Base-by-base conservation (phyloP, 2,113 vertebrate genomes). In the Brevimyrus niger region DNA sequence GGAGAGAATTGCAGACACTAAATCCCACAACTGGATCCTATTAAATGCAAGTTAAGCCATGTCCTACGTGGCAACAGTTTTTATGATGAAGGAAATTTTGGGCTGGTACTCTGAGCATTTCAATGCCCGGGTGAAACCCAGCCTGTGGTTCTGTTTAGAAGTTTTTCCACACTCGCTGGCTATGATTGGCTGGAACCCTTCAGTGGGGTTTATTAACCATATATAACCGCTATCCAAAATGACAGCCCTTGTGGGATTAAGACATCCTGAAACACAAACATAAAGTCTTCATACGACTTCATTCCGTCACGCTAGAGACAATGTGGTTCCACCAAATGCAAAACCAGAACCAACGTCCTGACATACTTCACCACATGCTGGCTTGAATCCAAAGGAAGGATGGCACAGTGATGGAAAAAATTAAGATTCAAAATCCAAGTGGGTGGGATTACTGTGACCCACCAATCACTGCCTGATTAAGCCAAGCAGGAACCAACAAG, bases 131-230 rank as follows among this genome's bases (percentile, higher is more conserved):
- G 51, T 58, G 90, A 65, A 91, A 89, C 80, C 55, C 88, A 87
- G 89, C 92, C 88, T 47, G 87, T 89, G 91, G 82, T 73, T 90
- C 88, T 65, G 46, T 86, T 87, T 58, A 91, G 91, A 91, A 88
- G 86, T 87, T 65, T 85, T 92, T 90, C 91, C 88, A 89, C 73
- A 82, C 65, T 80, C 50, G 7, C 35, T 82, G 51, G 48, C 51
- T 23, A 80, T 10, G 31, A 58, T 51, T 51, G 53, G 88, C 51
- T 89, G 80, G 50, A 91, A 61, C 86, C 87, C 53, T 89, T 35
- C 73, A 19, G 73, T 50, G 90, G 92, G 92, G 89, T 93, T 93
- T 92, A 89, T 92, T 69, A 90, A 92, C 92, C 84, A 93, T 92
- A 94, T 50, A 42, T 47, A 92, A 92, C 92, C 91, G 83, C 89